Evolutionary conservation across 1,140 invertebrate species (phyloP), one percentile per base, ranked within the genome.

Genomic region (Drosophila takahashii): DNA sequence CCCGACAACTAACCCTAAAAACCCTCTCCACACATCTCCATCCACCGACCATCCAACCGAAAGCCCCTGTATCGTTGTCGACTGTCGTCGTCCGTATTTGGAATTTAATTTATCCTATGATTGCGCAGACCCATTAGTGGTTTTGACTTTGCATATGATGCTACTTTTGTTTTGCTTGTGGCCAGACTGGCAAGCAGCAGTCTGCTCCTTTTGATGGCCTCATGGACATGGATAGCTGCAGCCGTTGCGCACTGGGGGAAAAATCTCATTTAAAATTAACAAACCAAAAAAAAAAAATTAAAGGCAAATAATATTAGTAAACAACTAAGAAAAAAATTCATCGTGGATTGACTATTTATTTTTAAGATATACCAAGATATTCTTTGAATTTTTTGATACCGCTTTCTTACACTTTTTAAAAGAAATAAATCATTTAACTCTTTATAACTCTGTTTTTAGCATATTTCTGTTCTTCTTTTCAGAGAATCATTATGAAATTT

Each of bases 71-170:
- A 69, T 79, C 80, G 79, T 75, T 65, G 77, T 64, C 57, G 67
- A 57, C 59, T 66, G 58, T 77, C 79, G 77, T 76, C 74, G 58
- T 72, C 51, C 77, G 72, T 89, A 90, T 89, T 90, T 80, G 85
- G 80, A 89, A 89, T 89, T 89, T 89, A 89, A 89, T 89, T 89
- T 89, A 89, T 89, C 85, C 84, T 89, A 89, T 89, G 84, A 89
- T 89, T 89, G 84, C 84, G 84, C 84, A 89, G 85, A 89, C 84
- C 84, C 84, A 89, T 89, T 89, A 90, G 84, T 89, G 85, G 84
- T 89, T 89, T 89, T 90, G 85, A 89, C 84, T 89, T 89, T 89
- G 84, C 84, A 89, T 89, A 89, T 89, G 84, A 89, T 89, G 84
- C 84, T 74, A 90, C 84, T 89, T 89, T 89, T 87, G 84, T 89